Evolutionary conservation across 2,888 invertebrate genomes (phyloP), one percentile per base, ranked within the genome.

Genomic region (Parnassius glacialis): DNA sequence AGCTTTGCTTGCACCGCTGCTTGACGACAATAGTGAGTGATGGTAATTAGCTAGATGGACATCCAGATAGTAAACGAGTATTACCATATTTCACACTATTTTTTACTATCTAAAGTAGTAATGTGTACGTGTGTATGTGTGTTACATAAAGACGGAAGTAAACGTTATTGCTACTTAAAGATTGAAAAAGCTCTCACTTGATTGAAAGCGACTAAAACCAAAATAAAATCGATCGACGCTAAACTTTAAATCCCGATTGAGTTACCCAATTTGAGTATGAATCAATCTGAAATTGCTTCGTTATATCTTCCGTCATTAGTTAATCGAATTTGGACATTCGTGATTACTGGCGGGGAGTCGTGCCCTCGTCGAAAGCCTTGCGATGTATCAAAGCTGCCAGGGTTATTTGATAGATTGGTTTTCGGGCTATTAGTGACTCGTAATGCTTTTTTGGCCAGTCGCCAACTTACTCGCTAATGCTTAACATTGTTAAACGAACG

Each of bases 321-420:
- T 54, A 54, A 60, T 60, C 50, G 59, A 53, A 54, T 60, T 43
- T 10, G 43, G 44, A 52, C 44, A 52, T 9, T 13, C 51, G n/a
- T 43, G 57, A 58, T 44, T 58, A 44, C 25, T 45, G 45, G 45
- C n/a, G 3, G 57, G 16, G 9, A 20, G 41, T 16, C 16, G 13
- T 51, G 42, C 13, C 50, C 16, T 12, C 42, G 20, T 5, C 44
- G 10, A 42, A 42, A 3, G 42, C 3, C 16, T 13, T 20, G 42
- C n/a, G 16, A 42, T 54, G 20, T 42, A 59, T 52, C 41, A 47
- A 59, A 48, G 47, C 47, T 34, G 53, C 53, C 53, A 48, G 47
- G 25, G 52, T 42, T 53, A 54, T 53, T 54, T 59, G 59, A 59
- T 42, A 59, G 54, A 59, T 59, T 48, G 54, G 52, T 58, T 52